phyloP scores from a whole-genome alignment of 2,113 vertebrate genomes.

The Notarius lentiginosus region DNA sequence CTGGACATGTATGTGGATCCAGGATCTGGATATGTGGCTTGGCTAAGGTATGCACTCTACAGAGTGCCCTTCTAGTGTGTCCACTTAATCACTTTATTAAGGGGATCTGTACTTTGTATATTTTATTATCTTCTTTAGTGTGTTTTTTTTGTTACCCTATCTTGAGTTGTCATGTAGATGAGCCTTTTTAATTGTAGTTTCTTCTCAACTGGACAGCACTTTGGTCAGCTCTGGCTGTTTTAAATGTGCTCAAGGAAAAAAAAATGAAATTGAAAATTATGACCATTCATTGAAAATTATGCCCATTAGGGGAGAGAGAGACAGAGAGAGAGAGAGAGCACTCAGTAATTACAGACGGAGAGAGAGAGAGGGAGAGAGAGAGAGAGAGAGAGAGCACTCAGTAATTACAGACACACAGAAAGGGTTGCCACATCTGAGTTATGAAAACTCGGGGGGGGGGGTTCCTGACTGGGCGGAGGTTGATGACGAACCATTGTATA shows the following conservation, averaged over 20 bases:
- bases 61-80: not conserved
- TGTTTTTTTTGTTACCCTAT: not conserved
- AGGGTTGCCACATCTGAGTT: too few relatives aligned
- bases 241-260: not conserved
- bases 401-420: too few relatives aligned
- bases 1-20: too few relatives aligned
- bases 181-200: not conserved
- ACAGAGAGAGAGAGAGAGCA: not conserved
- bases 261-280: not conserved
- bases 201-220: not conserved
- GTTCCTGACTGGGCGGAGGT: too few relatives aligned
- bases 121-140: not conserved
- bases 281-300: too few relatives aligned
- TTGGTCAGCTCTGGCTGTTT: not conserved
- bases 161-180: not conserved
- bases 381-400: too few relatives aligned
- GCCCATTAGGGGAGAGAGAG: not conserved
- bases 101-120: not conserved
- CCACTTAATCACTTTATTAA: not conserved
- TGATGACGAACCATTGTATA: too few relatives aligned
- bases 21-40: too few relatives aligned
- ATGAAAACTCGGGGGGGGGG: too few relatives aligned
- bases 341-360: too few relatives aligned
- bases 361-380: too few relatives aligned
- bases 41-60: too few relatives aligned